Conservation (phyloP, 2,797 vertebrate genomes). For the Onychomys arenicola region DNA sequence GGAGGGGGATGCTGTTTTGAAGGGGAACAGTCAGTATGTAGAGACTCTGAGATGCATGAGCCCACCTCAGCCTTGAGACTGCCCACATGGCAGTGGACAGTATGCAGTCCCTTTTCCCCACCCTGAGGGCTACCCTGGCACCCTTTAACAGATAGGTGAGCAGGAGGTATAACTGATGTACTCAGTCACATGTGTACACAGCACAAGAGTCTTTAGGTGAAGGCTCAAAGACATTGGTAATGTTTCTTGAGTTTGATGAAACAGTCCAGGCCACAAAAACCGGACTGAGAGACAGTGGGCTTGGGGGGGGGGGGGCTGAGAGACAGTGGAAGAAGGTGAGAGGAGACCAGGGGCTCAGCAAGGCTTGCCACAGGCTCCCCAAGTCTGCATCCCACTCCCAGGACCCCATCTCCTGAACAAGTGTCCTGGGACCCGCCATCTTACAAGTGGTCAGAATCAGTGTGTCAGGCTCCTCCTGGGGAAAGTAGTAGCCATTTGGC, state of each 20-base stretch:
- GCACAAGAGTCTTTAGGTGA: background rate
- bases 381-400: background rate
- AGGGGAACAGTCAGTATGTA: background rate
- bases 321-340: no score
- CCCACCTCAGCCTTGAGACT: background rate
- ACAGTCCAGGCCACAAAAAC: background rate
- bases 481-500: background rate
- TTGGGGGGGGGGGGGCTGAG: no score
- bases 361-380: background rate
- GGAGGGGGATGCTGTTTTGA: background rate
- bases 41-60: background rate
- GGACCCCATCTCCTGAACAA: background rate
- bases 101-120: background rate
- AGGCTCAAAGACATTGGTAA: background rate
- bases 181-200: background rate
- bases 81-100: background rate
- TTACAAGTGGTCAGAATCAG: no score
- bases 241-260: background rate
- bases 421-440: background rate
- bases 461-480: no score
- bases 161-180: background rate
- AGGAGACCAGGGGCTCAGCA: background rate
- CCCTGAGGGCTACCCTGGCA: background rate
- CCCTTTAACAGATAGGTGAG: background rate
- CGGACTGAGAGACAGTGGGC: no score